Base-by-base conservation (phyloP, 2,888 invertebrate species). In the Gymnoscelis rufifasciata region DNA sequence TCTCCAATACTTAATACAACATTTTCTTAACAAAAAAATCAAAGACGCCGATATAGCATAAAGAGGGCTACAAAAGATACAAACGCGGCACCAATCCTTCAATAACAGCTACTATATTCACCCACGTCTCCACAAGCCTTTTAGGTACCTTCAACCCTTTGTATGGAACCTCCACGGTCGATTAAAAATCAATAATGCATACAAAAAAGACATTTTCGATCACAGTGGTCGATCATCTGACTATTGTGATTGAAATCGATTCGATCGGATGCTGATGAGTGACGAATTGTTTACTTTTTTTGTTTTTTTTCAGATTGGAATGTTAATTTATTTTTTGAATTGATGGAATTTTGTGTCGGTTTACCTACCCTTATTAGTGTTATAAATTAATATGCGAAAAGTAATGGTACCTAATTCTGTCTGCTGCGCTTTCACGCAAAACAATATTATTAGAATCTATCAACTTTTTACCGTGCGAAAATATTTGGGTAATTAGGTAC, bases 151-250 rank as follows among this genome's bases (percentile, higher is more conserved):
- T 26, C 60, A 69, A 64, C 70, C 66, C 68, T 71, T 74, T 73
- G 59, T 75, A 67, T 62, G 47, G 54, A 63, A 62, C 66, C 72
- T 76, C 67, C 74, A 79, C 75, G 76, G 72, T 67, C 59, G 74
- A 82, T 87, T 82, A 73, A 79, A 83, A 87, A 83, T 84, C 83
- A 83, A 86, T 86, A 86, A 78, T 62, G 71, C 62, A 54, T 65
- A 74, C 73, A 78, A 84, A 76, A 73, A 81, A 78, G 76, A 67
- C 73, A 74, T 77, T 77, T 74, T 70, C 68, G 74, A 76, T 78
- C 87, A 69, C 83, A 80, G 83, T 83, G 66, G 82, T 78, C 83
- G 78, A 83, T 81, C 77, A 76, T 72, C 72, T 81, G 74, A 78
- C 78, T 78, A 77, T 87, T 87, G 87, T 87, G 65, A 55, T 56